These are phyloP conservation scores for Notiomystis cincta DNA, from an alignment of 2,113 vertebrate species.

Conservation along the genomic window DNA sequence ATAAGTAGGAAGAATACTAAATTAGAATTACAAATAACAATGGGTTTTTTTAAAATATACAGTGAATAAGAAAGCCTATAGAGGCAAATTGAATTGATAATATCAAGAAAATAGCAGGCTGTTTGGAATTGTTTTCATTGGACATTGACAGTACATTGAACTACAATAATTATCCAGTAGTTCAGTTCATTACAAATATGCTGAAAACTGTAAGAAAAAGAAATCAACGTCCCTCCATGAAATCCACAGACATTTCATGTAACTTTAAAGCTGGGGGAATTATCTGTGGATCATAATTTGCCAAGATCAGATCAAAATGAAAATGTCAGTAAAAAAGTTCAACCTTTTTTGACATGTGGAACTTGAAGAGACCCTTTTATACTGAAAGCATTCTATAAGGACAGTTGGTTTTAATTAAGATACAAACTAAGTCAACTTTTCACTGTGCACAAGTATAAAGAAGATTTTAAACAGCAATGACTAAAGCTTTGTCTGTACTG, in stretches of 20 bases:
- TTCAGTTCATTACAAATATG: background rate
- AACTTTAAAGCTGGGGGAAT: background rate
- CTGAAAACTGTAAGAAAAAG: background rate
- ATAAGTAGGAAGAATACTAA: background rate
- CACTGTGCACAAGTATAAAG: background rate
- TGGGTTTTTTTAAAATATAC: background rate
- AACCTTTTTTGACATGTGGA: background rate
- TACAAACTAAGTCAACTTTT: background rate
- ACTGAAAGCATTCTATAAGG: background rate
- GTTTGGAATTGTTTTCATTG: background rate
- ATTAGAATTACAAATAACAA: background rate
- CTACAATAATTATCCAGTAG: background rate
- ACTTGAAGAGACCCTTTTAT: background rate
- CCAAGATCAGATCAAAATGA: background rate
- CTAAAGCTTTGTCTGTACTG: background rate
- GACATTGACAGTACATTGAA: background rate
- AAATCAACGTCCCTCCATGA: background rate
- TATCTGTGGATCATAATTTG: background rate
- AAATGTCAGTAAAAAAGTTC: background rate
- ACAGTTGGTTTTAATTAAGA: background rate
- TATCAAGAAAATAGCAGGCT: background rate
- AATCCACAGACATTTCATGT: background rate
- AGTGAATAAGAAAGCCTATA: background rate
- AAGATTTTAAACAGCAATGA: background rate
- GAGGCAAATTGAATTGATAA: background rate